A percentile compares a stretch with the other conserved stretches of the same genome.
Conservation (phyloP, 2,888 invertebrate genomes). For the Caenorhabditis virilis region DNA sequence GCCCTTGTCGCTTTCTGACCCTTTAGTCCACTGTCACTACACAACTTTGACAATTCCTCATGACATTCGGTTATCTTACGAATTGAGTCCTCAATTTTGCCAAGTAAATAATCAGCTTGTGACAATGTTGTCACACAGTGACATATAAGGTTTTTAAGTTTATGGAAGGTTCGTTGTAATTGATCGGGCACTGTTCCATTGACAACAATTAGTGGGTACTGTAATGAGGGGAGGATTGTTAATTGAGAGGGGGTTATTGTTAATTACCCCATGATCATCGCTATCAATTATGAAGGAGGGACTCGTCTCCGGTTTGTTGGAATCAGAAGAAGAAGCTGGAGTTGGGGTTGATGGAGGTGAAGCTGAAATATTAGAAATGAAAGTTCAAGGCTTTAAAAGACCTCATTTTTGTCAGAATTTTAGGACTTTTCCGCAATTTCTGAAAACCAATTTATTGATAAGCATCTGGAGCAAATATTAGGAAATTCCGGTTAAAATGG, state of each 20-base stretch:
- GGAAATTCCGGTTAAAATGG: too few relatives aligned
- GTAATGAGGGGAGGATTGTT: constrained; percentile 14
- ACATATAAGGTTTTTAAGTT: constrained; percentile 56
- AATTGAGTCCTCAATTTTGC: constrained; percentile 65
- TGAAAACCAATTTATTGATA: too few relatives aligned
- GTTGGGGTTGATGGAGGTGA: constrained; percentile 58
- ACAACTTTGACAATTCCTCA: constrained; percentile 71
- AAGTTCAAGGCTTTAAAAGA: too few relatives aligned
- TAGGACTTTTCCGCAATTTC: too few relatives aligned
- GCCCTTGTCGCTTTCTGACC: constrained; percentile 71
- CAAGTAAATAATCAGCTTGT: constrained; percentile 50
- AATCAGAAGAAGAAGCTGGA: constrained; percentile 33
- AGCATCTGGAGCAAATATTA: too few relatives aligned
- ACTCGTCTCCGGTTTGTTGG: constrained; percentile 10
- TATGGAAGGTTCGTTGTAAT: constrained; percentile 59
- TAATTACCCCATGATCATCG: constrained; percentile 50
- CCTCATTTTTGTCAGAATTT: too few relatives aligned
- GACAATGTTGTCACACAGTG: constrained; percentile 51
- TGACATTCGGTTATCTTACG: constrained; percentile 69
- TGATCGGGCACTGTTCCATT: constrained; percentile 63
- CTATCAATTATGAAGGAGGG: constrained; percentile 54
- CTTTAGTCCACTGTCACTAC: constrained; percentile 71
- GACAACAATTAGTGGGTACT: constrained; percentile 56
- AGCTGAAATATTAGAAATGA: constrained; percentile 3
- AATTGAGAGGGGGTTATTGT: background rate